Base-by-base conservation (phyloP, 2,797 vertebrate species). In the Hoplostethus mediterraneus region DNA sequence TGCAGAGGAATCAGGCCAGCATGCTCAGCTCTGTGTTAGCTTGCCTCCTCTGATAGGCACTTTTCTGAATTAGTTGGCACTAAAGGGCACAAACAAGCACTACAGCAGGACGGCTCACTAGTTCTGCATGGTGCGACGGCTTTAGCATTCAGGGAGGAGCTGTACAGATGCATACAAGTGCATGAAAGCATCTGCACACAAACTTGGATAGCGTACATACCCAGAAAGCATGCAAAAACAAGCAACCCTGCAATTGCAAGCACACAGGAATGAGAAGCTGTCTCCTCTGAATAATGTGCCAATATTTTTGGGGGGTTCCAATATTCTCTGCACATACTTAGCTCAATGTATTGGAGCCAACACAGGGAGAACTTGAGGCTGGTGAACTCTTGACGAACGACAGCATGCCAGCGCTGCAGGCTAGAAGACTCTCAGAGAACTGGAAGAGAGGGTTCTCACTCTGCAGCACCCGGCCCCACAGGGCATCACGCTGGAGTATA, bases 361-460 rank as follows among this genome's bases (percentile, higher is more conserved):
- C 72, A 78, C 79, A 47, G 75, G 68, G 80, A 60, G 75, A 69
- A 80, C 82, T 78, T 6, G 47, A 75, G 83, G 88, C 79, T 80
- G 75, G 63, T 65, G 64, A 73, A 74, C 87, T 76, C 82, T 86
- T 49, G 44, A 85, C 83, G 70, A 68, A 80, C 44, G 86, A 88
- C 71, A 72, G 71, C 56, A 61, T 86, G 89, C 88, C 90, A 89
- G 77, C 63, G 69, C 87, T 79, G 44, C 31, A 65, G 85, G 88
- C 89, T 76, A 21, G 49, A 36, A 68, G 79, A 81, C 82, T 87
- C 63, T 53, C 59, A 21, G 36, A 52, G 33, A 81, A 77, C 75
- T 71, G 77, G 70, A 82, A 77, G 52, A 28, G 47, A 75, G 63
- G 77, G 81, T 65, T 71, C 72, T 81, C 72, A 81, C 56, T 73